phyloP scores from a whole-genome alignment of 2,113 vertebrate genomes.

The Indri indri region DNA sequence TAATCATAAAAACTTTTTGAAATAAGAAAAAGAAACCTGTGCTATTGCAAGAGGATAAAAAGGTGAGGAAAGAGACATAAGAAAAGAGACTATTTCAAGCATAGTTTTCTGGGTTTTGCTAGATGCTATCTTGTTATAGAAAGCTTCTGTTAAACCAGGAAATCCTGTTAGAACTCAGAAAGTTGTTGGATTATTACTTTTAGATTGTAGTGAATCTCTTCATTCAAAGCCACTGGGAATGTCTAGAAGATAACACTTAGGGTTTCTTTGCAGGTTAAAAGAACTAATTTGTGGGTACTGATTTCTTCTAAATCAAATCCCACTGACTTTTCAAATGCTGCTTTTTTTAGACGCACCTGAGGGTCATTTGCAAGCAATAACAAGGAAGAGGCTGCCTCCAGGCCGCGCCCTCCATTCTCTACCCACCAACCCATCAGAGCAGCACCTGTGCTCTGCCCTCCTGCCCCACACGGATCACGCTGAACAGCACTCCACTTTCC shows the following conservation, averaged over 20 bases:
- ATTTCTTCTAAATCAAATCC: constrained; percentile 39
- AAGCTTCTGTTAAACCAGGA: not conserved
- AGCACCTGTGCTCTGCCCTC: not conserved
- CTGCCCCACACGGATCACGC: not conserved
- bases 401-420: not conserved
- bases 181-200: not conserved
- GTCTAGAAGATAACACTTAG: not conserved
- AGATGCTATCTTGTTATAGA: constrained; percentile 9
- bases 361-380: not conserved
- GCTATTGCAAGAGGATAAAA: not conserved
- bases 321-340: constrained; percentile 25
- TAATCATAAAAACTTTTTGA: constrained; percentile 25
- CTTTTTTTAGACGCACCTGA: not conserved
- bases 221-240: constrained; percentile 16
- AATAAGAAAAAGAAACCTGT: not conserved
- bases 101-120: constrained; percentile 2
- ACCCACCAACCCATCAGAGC: not conserved
- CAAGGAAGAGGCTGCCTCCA: not conserved
- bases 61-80: not conserved
- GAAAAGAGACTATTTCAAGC: not conserved
- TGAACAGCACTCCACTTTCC: not conserved
- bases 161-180: constrained; percentile 46
- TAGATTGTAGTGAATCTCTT: not conserved
- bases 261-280: not conserved
- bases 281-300: not conserved